These are phyloP conservation scores for Sylvicola cinctus DNA, from an alignment of 2,888 invertebrate species.

Conservation along the genomic window DNA sequence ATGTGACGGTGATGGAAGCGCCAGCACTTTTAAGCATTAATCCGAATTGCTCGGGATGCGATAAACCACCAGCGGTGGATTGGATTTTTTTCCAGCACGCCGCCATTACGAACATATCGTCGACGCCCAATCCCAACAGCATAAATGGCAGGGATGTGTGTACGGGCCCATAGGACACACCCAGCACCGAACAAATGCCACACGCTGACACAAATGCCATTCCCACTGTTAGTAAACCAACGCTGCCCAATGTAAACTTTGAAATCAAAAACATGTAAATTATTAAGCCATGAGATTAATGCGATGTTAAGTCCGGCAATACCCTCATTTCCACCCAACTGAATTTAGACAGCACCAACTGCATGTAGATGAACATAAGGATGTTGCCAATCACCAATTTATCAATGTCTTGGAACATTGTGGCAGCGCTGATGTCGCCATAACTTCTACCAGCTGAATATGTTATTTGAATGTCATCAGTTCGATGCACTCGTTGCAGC, in stretches of 20 bases:
- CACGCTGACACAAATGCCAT: slow-evolving; percentile 51
- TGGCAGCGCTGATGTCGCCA: slow-evolving; percentile 47
- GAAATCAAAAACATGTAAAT: slow-evolving; percentile 7
- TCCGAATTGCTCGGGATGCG: slow-evolving; percentile 42
- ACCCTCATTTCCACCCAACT: slow-evolving; percentile 55
- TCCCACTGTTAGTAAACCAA: slow-evolving; percentile 49
- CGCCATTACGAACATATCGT: slow-evolving; percentile 72
- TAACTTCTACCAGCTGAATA: slow-evolving; percentile 47
- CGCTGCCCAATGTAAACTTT: slow-evolving; percentile 40
- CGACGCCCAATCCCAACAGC: slow-evolving; percentile 57
- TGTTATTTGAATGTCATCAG: slow-evolving; percentile 26
- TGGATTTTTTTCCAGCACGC: slow-evolving; percentile 51
- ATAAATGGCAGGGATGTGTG: slow-evolving; percentile 66
- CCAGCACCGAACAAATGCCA: slow-evolving; percentile 48
- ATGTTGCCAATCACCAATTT: slow-evolving; percentile 43
- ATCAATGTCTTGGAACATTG: slow-evolving; percentile 52
- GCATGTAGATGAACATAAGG: slow-evolving; percentile 54
- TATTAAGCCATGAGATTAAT: neutral
- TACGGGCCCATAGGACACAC: slow-evolving; percentile 58
- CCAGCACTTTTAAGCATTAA: slow-evolving; percentile 58
- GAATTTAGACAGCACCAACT: slow-evolving; percentile 47
- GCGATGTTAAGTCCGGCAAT: slow-evolving; percentile 10
- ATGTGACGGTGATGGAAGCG: slow-evolving; percentile 65
- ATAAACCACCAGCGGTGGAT: slow-evolving; percentile 22
- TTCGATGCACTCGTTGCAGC: slow-evolving; percentile 17